phyloP scores from a whole-genome alignment of 2,888 invertebrate species.

The Dilophus febrilis region DNA sequence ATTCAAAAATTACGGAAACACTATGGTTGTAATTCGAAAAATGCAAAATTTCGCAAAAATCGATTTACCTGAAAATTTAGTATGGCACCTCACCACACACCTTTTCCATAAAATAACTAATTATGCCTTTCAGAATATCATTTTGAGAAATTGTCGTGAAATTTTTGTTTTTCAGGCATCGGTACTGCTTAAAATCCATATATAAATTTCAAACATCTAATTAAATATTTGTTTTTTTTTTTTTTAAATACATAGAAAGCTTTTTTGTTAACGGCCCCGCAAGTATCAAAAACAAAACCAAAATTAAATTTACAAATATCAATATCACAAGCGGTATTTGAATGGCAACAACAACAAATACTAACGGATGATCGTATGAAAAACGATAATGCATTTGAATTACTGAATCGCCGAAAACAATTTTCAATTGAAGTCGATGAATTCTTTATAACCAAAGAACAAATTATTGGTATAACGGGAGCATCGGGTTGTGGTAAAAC shows the following conservation, averaged over 20 bases:
- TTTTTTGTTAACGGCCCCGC: conserved; percentile 2
- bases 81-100: no score
- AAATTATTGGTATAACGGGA: conserved; percentile 7
- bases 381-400: no score
- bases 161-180: no score
- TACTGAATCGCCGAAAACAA: neutral
- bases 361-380: neutral
- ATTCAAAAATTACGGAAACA: no score
- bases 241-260: conserved; percentile 3
- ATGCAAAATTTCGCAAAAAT: no score
- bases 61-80: no score
- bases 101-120: no score
- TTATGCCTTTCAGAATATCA: no score
- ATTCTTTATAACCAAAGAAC: conserved; percentile 4
- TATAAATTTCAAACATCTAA: no score
- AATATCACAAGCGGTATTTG: conserved; percentile 2
- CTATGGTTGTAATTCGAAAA: no score
- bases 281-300: conserved; percentile 5
- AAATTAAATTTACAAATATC: conserved; percentile 5
- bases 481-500: conserved; percentile 5
- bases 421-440: conserved; percentile 1
- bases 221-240: neutral
- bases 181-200: no score
- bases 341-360: conserved; percentile 1
- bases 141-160: no score